Base-by-base conservation (phyloP, 2,888 invertebrate genomes). In the Apodemia duryi region DNA sequence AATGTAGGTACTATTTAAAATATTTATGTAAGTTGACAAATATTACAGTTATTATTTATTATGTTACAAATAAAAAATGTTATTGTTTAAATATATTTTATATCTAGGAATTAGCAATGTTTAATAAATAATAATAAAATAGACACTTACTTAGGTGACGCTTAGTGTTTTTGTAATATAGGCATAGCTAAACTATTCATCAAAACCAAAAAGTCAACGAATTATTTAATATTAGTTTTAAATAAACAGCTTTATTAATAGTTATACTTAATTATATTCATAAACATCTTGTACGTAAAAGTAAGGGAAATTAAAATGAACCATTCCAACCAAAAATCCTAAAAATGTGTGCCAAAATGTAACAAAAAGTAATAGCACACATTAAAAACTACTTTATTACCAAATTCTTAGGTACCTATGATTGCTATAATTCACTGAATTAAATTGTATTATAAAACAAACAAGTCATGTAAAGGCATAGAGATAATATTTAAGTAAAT, bases 21-120 rank as follows among this genome's bases (percentile, higher is more conserved):
- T 54, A 29, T 54, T 32, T 57, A 29, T 57, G 46, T 46, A 13
- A 13, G 11, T 13, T 46, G 13, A 46, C 13, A 13, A 46, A 46
- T 43, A 43, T 46, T 6, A 46, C 46, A 13, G 46, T 46, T 46
- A 46, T 46, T 46, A 46, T 46, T 46, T 46, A 46, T 13, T 46
- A 46, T 13, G 46, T 46, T 46, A 46, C 46, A 46, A 13, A 43
- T 10, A 43, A 43, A 54, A 54, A 54, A 57, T 57, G 57, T 57
- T 57, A 57, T 57, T 29, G 57, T 57, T 57, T 57, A 57, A 57
- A 57, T 57, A 57, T 57, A 57, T 57, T 57, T 57, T 57, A 57
- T 57, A 57, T 11, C 28, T 29, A 5, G 13, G 2, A 57, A 57
- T 11, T 29, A 54, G 11, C 4, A 38, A 46, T 46, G 13, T 46